phyloP scores from a whole-genome alignment of 2,797 vertebrate genomes.

The Synanceia verrucosa region DNA sequence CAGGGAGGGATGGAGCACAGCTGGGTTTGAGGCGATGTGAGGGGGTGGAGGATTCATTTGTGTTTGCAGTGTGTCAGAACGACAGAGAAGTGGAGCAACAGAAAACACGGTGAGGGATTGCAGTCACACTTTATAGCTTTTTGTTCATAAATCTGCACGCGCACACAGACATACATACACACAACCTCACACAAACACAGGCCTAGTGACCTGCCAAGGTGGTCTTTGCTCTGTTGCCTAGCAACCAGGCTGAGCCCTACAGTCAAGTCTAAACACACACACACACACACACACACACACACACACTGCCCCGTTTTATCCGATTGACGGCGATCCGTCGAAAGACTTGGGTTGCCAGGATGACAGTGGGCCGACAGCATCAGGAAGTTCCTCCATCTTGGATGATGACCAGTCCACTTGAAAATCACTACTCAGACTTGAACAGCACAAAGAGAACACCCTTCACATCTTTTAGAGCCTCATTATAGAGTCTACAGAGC shows the following conservation, averaged over 20 bases:
- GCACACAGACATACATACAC: slow-evolving; percentile 5
- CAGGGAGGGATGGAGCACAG: slow-evolving; percentile 64
- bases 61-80: slow-evolving; percentile 59
- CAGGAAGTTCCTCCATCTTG: slow-evolving; percentile 62
- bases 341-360: slow-evolving; percentile 34
- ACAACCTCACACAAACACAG: slow-evolving; percentile 58
- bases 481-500: too few species aligned
- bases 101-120: slow-evolving; percentile 33
- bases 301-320: slow-evolving; percentile 27
- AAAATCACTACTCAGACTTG: slow-evolving; percentile 27
- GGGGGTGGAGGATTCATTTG: slow-evolving; percentile 71
- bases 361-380: slow-evolving; percentile 42
- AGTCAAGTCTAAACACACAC: slow-evolving; percentile 51
- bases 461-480: too few species aligned
- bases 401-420: slow-evolving; percentile 32
- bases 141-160: slow-evolving; percentile 59
- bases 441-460: not conserved
- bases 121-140: slow-evolving; percentile 35
- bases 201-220: slow-evolving; percentile 74
- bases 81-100: slow-evolving; percentile 46
- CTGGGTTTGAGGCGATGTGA: slow-evolving; percentile 74
- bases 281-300: slow-evolving; percentile 12
- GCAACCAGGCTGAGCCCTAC: slow-evolving; percentile 79
- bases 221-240: slow-evolving; percentile 82
- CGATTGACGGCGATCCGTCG: slow-evolving; percentile 50